Evolutionary conservation across 30 jellyfish, hydroid and myxozoan species (phyloP).

Genomic region (Turritopsis rubra): DNA sequence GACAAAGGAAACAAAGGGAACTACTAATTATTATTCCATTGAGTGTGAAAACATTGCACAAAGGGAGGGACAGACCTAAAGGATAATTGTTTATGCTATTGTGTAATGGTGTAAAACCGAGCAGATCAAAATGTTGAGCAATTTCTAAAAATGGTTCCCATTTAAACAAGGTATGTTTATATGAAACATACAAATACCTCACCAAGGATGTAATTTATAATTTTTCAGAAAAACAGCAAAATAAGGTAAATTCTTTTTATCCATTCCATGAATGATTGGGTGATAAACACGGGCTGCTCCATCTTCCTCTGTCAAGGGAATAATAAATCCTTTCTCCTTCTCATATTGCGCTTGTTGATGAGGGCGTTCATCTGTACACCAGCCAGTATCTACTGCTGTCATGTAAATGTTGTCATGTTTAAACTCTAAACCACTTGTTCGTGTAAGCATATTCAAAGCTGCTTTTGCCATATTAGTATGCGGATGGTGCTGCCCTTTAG

Average conservation of each 20-base stretch:
- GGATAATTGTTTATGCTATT: no score
- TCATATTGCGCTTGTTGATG: constrained; percentile 25
- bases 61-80: no score
- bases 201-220: constrained; percentile 43
- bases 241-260: constrained; percentile 21
- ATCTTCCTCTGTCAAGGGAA: constrained; percentile 35
- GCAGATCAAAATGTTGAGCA: no score
- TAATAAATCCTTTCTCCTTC: constrained; percentile 3
- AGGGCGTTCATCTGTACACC: constrained; percentile 54
- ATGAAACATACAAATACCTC: background rate
- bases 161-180: no score
- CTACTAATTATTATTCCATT: no score
- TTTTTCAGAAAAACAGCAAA: constrained; percentile 46
- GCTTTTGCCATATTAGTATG: constrained; percentile 63
- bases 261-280: constrained; percentile 38
- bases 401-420: constrained; percentile 21
- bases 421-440: constrained; percentile 48
- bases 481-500: constrained; percentile 27
- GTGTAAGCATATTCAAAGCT: constrained; percentile 46
- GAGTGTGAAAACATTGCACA: no score
- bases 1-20: no score
- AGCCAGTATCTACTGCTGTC: constrained; percentile 57
- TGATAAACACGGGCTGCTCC: constrained; percentile 62
- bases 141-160: no score
- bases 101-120: no score